phyloP scores from a whole-genome alignment of 2,797 vertebrate genomes.

The Philypnodon macrostomus region DNA sequence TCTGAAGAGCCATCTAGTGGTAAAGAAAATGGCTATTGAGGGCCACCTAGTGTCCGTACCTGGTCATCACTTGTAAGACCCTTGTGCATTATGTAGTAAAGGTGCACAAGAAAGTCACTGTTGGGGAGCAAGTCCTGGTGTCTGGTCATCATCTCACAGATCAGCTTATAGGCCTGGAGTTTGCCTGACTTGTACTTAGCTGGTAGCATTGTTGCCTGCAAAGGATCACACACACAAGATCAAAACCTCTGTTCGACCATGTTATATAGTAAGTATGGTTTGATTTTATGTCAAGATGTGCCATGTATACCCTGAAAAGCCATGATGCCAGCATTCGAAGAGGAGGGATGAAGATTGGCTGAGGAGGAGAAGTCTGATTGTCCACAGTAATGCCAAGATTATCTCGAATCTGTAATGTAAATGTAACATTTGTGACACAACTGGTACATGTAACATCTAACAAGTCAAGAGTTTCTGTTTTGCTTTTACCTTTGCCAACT shows the following conservation, averaged over 20 bases:
- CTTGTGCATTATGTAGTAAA: slow-evolving; percentile 92
- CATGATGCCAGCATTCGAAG: slow-evolving; percentile 96
- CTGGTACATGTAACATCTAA: not conserved
- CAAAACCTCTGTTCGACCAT: not conserved
- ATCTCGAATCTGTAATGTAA: slow-evolving; percentile 87
- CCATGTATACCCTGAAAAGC: slow-evolving; percentile 88
- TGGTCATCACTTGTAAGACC: slow-evolving; percentile 91
- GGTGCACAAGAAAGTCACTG: slow-evolving; percentile 92
- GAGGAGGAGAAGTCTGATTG: slow-evolving; percentile 90
- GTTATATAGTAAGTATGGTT: not conserved
- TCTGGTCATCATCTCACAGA: slow-evolving; percentile 98
- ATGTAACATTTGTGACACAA: not conserved
- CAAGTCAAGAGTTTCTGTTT: not conserved
- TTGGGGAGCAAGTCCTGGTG: slow-evolving; percentile 95
- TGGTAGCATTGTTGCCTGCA: slow-evolving; percentile 88
- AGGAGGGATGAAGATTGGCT: slow-evolving; percentile 90
- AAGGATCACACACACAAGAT: too few species aligned
- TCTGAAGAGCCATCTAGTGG: slow-evolving; percentile 59
- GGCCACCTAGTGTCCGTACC: slow-evolving; percentile 75
- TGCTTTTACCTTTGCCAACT: slow-evolving; percentile 88
- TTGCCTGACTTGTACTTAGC: slow-evolving; percentile 92
- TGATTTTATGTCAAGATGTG: not conserved
- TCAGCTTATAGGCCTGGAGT: slow-evolving; percentile 91
- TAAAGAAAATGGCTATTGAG: not conserved
- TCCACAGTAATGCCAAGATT: slow-evolving; percentile 93